These are phyloP conservation scores for Trissoscelio sp. DNA, from an alignment of 2,888 invertebrate species.

Conservation along the genomic window DNA sequence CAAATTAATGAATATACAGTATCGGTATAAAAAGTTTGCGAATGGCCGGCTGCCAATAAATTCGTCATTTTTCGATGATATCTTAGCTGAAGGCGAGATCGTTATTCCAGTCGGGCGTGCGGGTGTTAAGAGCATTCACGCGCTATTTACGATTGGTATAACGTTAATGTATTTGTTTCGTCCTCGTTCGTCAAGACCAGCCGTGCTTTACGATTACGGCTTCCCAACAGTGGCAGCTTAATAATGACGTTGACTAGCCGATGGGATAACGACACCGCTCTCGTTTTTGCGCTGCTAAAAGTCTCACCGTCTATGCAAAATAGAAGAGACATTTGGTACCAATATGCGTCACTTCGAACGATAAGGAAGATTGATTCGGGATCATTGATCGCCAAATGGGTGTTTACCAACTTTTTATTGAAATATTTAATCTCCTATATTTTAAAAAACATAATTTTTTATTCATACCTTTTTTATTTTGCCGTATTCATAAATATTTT, in stretches of 20 bases:
- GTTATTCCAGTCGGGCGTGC: slow-evolving; percentile 62
- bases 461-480: no score
- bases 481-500: no score
- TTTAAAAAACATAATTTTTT: not conserved
- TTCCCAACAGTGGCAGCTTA: slow-evolving; percentile 35
- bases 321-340: slow-evolving; percentile 29
- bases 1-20: slow-evolving; percentile 69
- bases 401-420: not conserved
- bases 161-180: slow-evolving; percentile 74
- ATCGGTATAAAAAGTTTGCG: slow-evolving; percentile 36
- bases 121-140: slow-evolving; percentile 67
- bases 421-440: not conserved
- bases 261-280: slow-evolving; percentile 25
- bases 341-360: slow-evolving; percentile 36
- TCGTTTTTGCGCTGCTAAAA: slow-evolving; percentile 34
- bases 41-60: slow-evolving; percentile 70
- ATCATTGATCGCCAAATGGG: slow-evolving; percentile 12
- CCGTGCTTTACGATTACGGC: slow-evolving; percentile 75
- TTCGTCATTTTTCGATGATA: slow-evolving; percentile 67
- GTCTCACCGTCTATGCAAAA: slow-evolving; percentile 37
- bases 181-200: slow-evolving; percentile 62
- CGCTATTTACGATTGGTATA: slow-evolving; percentile 71
- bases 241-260: slow-evolving; percentile 47
- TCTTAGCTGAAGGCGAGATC: slow-evolving; percentile 48
- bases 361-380: slow-evolving; percentile 39